Conservation (phyloP, 2,888 invertebrate genomes). For the Dioctria linearis region DNA sequence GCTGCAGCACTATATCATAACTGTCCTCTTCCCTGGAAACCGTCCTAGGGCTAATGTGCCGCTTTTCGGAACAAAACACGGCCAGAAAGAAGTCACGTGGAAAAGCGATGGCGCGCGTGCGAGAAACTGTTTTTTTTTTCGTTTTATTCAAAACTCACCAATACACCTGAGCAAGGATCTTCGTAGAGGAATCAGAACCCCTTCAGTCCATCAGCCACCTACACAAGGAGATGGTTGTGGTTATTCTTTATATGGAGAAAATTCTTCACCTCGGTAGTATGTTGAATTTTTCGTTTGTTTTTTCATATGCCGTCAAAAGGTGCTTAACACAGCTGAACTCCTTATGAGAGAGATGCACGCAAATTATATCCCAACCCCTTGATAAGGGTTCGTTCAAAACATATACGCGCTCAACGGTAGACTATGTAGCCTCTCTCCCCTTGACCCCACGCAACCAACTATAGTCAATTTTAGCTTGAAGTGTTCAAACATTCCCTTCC, state of each 20-base stretch:
- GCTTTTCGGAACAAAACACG: constrained; percentile 56
- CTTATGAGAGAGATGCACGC: constrained; percentile 30
- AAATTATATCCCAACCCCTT: constrained; percentile 15
- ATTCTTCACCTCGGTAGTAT: constrained; percentile 1
- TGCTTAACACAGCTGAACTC: constrained; percentile 34
- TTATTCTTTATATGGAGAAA: neutral
- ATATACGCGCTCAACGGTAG: constrained; percentile 7
- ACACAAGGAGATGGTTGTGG: constrained; percentile 13
- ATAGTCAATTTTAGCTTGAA: constrained; percentile 7
- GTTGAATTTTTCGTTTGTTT: constrained; percentile 13
- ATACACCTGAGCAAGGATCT: constrained; percentile 18
- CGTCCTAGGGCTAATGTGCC: constrained; percentile 35
- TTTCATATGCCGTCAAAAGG: constrained; percentile 19
- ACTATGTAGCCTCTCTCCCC: constrained; percentile 4
- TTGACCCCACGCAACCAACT: constrained; percentile 29
- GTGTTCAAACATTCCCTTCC: constrained; percentile 11
- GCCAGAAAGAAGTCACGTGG: constrained; percentile 62
- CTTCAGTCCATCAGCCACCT: neutral
- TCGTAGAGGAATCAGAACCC: constrained; percentile 2
- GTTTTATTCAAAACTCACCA: constrained; percentile 12
- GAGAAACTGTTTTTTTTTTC: constrained; percentile 56
- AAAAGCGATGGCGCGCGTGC: constrained; percentile 62
- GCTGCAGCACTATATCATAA: constrained; percentile 4
- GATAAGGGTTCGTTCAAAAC: neutral
- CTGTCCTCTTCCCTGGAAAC: constrained; percentile 13